Base-by-base conservation (phyloP, 2,797 vertebrate genomes). In the Macrochelys suwanniensis region DNA sequence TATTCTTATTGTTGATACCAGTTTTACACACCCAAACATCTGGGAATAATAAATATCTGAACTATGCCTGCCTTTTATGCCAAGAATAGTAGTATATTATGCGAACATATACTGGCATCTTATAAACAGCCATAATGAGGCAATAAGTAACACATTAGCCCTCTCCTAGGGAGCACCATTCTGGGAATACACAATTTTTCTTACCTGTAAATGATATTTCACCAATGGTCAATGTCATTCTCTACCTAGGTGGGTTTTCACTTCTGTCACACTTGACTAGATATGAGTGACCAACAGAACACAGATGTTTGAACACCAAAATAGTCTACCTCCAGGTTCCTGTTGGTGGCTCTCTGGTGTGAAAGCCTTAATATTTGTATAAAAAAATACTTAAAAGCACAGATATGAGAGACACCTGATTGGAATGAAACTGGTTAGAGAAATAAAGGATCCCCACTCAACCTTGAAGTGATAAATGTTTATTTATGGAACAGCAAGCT, bases 381-480 rank as follows among this genome's bases (percentile, higher is more conserved):
- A 33, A 93, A 94, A 94, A 79, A 94, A 92, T 83, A 93, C 51
- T 94, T 71, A 77, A 82, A 95, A 95, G 61, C 25, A 96, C 93
- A 97, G 96, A 96, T 76, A 95, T 93, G 92, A 97, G 59, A 92
- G 85, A 96, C 15, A 93, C 88, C 92, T 96, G 92, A 95, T 92
- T 95, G 94, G 89, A 97, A 96, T 95, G 86, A 97, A 96, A 93
- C 68, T 80, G 82, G 91, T 96, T 97, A 97, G 94, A 92, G 96
- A 96, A 97, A 97, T 96, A 97, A 97, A 95, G 92, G 93, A 92
- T 94, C 74, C 76, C 84, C 96, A 97, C 94, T 97, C 97, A 93
- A 95, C 88, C 95, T 95, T 97, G 94, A 96, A 96, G 97, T 94
- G 94, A 94, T 97, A 97, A 97, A 89, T 96, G 95, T 97, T 97